These are phyloP conservation scores for Rhinogobius similis DNA, from an alignment of 2,113 vertebrate species.

Conservation along the genomic window DNA sequence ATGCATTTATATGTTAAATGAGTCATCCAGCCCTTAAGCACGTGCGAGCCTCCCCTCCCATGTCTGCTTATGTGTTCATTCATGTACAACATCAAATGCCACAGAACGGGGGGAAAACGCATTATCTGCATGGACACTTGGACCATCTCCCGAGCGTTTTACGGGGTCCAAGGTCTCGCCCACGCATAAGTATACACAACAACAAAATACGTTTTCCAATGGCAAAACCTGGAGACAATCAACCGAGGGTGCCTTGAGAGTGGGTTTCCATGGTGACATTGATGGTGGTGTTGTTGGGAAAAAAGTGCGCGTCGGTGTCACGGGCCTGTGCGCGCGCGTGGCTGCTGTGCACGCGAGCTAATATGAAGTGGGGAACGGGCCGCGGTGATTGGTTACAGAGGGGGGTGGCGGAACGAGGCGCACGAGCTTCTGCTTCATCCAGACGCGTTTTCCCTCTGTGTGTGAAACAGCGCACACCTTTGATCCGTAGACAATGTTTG, in stretches of 20 bases:
- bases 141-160: conserved; percentile 43
- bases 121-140: conserved; percentile 65
- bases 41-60: conserved; percentile 31
- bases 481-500: not conserved
- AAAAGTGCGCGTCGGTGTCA: conserved; percentile 24
- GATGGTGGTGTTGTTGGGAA: conserved; percentile 33
- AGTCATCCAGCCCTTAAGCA: conserved; percentile 43
- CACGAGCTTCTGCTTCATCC: not conserved
- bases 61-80: conserved; percentile 42
- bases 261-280: conserved; percentile 74
- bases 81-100: conserved; percentile 50
- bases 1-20: conserved; percentile 31
- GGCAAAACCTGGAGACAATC: conserved; percentile 48
- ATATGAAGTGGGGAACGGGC: conserved; percentile 35
- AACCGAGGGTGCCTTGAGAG: conserved; percentile 47
- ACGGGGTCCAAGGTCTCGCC: conserved; percentile 33
- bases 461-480: conserved; percentile 3
- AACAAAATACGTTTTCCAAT: conserved; percentile 36
- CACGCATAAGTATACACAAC: conserved; percentile 19
- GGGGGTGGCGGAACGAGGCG: conserved; percentile 40
- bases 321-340: not conserved
- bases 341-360: conserved; percentile 15
- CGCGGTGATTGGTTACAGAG: conserved; percentile 51
- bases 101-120: conserved; percentile 49
- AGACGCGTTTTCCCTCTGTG: not conserved